These are phyloP conservation scores for Mimumesa dahlbomi DNA, from an alignment of 2,888 invertebrate species.

Conservation along the genomic window DNA sequence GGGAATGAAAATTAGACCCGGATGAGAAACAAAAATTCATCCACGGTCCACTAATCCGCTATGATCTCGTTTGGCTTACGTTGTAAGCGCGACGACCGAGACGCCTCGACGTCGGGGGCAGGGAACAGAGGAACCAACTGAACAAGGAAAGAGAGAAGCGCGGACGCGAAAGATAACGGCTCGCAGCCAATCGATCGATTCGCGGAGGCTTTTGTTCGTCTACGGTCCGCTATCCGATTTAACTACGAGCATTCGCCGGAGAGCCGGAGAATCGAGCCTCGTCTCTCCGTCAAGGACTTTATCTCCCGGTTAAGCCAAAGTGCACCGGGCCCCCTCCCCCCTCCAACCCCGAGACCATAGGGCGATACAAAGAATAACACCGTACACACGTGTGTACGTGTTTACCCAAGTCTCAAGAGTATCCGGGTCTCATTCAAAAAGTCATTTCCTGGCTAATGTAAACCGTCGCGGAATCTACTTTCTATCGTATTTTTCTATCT, in stretches of 20 bases:
- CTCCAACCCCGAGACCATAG: constrained; percentile 19
- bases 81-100: constrained; percentile 37
- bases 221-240: constrained; percentile 72
- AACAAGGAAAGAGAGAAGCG: constrained; percentile 66
- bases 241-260: constrained; percentile 66
- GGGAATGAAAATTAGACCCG: too few relatives aligned
- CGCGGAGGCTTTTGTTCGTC: constrained; percentile 74
- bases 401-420: too few relatives aligned
- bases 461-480: too few relatives aligned
- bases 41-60: constrained; percentile 18
- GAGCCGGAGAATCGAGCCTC: constrained; percentile 66
- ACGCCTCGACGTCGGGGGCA: constrained; percentile 17
- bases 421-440: too few relatives aligned
- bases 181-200: constrained; percentile 75
- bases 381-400: too few relatives aligned
- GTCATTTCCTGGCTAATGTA: too few relatives aligned
- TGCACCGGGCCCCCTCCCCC: too few relatives aligned
- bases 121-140: constrained; percentile 43
- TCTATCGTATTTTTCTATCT: too few relatives aligned
- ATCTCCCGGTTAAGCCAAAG: constrained; percentile 65
- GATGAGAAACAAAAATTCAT: neutral
- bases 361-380: constrained; percentile 24
- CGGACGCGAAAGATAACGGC: constrained; percentile 77
- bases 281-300: constrained; percentile 65
- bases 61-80: constrained; percentile 31